These are phyloP conservation scores for Machaerirhynchus nigripectus DNA, from an alignment of 2,113 vertebrate species.

Conservation along the genomic window DNA sequence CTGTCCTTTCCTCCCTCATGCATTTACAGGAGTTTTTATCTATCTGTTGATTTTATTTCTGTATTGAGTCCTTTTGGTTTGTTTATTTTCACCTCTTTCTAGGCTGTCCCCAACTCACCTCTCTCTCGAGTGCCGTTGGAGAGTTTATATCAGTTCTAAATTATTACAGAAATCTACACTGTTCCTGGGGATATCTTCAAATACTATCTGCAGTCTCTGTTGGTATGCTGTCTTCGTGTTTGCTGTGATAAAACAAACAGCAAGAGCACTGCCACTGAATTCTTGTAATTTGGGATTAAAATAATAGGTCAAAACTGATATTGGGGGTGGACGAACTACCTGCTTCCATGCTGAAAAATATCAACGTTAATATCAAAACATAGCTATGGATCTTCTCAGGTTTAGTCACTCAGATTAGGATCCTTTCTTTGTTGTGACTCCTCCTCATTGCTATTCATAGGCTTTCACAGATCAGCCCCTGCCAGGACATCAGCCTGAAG, in stretches of 20 bases:
- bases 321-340: neutral
- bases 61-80: neutral
- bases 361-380: neutral
- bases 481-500: constrained; percentile 31
- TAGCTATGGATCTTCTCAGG: neutral
- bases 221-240: neutral
- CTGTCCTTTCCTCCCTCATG: neutral
- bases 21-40: neutral
- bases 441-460: constrained; percentile 47
- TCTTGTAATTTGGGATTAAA: constrained; percentile 21
- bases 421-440: neutral
- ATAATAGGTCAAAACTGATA: constrained; percentile 6
- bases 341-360: neutral
- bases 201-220: constrained; percentile 4
- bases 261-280: neutral
- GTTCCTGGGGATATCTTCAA: constrained; percentile 18
- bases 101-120: neutral
- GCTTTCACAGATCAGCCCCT: constrained; percentile 41
- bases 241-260: constrained; percentile 25
- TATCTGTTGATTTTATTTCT: neutral
- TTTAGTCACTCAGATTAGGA: neutral
- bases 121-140: neutral
- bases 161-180: neutral
- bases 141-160: constrained; percentile 8
- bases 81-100: constrained; percentile 5